Conservation (phyloP, 2,113 vertebrate species). For the Rhinoderma darwinii region DNA sequence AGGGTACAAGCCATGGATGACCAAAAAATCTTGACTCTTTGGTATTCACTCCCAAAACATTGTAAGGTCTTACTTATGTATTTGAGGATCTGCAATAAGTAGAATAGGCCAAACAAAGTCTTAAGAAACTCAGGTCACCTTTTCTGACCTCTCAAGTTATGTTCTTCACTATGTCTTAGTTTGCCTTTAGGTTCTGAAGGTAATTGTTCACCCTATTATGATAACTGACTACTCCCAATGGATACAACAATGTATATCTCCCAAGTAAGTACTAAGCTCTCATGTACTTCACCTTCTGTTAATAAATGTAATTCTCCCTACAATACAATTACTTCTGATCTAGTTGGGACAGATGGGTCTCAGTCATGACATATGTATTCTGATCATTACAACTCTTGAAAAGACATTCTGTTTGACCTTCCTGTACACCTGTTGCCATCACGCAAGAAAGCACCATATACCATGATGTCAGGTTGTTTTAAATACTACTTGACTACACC, state of each 20-base stretch:
- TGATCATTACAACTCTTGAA: not conserved
- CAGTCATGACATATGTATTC: not conserved
- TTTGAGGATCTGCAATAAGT: too few species aligned
- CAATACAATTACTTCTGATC: not conserved
- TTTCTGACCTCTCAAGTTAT: too few species aligned
- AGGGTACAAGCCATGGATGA: not conserved
- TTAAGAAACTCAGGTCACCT: too few species aligned
- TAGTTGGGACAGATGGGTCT: not conserved
- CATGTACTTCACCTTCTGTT: not conserved
- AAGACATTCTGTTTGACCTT: not conserved
- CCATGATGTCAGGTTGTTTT: not conserved
- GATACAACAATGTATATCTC: slow-evolving; percentile 1
- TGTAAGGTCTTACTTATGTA: too few species aligned
- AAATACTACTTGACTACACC: not conserved
- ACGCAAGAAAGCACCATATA: not conserved
- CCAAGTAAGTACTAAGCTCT: not conserved
- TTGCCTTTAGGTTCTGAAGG: not conserved
- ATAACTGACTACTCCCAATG: not conserved
- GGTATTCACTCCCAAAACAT: too few species aligned
- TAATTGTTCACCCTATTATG: not conserved
- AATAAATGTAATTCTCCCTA: not conserved
- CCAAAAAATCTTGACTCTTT: not conserved
- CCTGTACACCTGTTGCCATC: not conserved
- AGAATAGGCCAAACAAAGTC: not conserved
- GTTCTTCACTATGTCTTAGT: too few species aligned